phyloP scores from a whole-genome alignment of 1,140 invertebrate genomes.

The Drosophila santomea region DNA sequence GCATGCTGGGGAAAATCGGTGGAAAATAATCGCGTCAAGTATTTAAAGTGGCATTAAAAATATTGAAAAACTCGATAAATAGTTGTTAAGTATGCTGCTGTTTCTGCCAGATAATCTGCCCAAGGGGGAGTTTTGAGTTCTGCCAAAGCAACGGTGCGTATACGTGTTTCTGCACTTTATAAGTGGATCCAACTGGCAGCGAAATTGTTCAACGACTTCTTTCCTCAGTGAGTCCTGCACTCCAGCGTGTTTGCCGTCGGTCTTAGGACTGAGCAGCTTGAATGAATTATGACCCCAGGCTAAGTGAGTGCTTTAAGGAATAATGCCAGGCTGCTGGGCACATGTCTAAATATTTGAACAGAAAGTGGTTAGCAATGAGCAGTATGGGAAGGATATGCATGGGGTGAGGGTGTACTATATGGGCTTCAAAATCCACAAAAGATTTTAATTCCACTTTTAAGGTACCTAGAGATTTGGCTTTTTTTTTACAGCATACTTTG shows the following conservation, averaged over 20 bases:
- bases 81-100: constrained; percentile 67
- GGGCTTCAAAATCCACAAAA: too few relatives aligned
- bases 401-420: too few relatives aligned
- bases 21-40: constrained; percentile 80
- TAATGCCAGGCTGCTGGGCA: background rate
- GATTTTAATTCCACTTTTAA: too few relatives aligned
- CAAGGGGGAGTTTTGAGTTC: constrained; percentile 3
- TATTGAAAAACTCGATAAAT: constrained; percentile 83
- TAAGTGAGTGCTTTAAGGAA: constrained; percentile 12
- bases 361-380: background rate
- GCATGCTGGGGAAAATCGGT: constrained; percentile 73
- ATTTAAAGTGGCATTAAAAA: constrained; percentile 82
- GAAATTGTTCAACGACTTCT: background rate
- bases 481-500: too few relatives aligned
- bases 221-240: background rate
- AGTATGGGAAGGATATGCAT: too few relatives aligned
- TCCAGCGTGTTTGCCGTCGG: constrained; percentile 3
- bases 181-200: constrained; percentile 13
- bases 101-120: constrained; percentile 31
- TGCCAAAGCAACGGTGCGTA: constrained; percentile 43
- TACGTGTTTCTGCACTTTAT: constrained; percentile 47
- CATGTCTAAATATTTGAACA: constrained; percentile 2
- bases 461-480: too few relatives aligned
- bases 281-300: constrained; percentile 4
- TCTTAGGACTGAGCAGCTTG: constrained; percentile 9